Evolutionary conservation across 2,888 invertebrate genomes (phyloP).

Genomic region (Cantharis nigra): DNA sequence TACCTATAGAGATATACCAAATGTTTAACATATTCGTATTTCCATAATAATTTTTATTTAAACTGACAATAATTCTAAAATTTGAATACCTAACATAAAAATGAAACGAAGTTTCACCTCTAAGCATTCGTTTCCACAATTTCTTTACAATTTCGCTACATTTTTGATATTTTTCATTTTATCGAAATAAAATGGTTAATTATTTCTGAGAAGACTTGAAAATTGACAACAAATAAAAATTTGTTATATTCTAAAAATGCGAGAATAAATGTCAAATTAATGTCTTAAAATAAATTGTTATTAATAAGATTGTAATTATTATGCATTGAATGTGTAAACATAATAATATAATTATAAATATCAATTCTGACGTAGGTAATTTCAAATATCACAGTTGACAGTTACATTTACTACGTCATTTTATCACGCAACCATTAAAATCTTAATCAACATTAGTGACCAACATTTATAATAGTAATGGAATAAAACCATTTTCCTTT

Average conservation of each 20-base stretch:
- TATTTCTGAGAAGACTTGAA: background rate
- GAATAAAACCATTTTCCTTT: background rate
- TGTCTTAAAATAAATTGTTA: background rate
- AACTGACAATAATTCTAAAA: background rate
- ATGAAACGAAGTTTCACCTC: background rate
- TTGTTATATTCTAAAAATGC: background rate
- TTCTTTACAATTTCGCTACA: background rate
- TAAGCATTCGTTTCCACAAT: background rate
- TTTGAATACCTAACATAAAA: background rate
- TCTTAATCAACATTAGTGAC: background rate
- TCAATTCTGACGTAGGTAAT: background rate
- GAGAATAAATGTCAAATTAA: background rate
- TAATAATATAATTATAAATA: background rate
- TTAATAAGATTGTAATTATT: background rate
- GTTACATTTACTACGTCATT: background rate
- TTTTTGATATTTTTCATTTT: background rate
- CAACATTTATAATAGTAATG: background rate
- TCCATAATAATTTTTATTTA: background rate
- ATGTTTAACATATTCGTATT: background rate
- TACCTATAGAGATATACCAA: background rate
- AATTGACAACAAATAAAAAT: background rate
- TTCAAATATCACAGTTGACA: background rate
- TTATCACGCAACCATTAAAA: background rate
- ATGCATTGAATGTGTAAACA: background rate
- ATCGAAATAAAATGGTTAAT: background rate